phyloP scores from a whole-genome alignment of 1,140 invertebrate species.

The Propsilocerus akamusi region DNA sequence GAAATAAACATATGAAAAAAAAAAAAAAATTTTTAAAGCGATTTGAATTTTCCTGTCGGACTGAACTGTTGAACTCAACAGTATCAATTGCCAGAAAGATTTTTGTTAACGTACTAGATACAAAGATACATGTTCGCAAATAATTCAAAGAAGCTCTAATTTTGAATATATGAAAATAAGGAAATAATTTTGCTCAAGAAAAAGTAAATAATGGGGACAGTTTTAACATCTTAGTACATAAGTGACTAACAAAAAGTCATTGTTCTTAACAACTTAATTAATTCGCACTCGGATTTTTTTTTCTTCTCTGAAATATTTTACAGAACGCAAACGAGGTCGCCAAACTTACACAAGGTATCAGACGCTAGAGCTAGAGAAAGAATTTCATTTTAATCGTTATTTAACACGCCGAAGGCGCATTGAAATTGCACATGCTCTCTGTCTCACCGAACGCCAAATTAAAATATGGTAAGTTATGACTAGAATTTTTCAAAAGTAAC shows the following conservation, averaged over 20 bases:
- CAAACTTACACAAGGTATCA: conserved; percentile 96
- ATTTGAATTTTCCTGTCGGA: too few relatives aligned
- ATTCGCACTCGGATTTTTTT: background rate
- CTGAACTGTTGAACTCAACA: background rate
- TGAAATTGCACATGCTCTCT: conserved; percentile 90
- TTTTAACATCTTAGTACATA: background rate
- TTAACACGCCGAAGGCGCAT: conserved; percentile 84
- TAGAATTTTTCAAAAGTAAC: background rate
- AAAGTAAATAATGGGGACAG: too few relatives aligned
- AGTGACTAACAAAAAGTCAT: background rate
- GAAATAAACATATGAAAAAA: too few relatives aligned
- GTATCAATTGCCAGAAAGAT: background rate
- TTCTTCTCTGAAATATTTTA: conserved; percentile 21
- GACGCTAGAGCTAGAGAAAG: conserved; percentile 90
- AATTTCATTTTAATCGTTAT: conserved; percentile 96
- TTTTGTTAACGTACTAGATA: background rate
- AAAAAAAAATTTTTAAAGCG: too few relatives aligned
- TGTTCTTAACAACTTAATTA: background rate
- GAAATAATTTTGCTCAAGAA: too few relatives aligned
- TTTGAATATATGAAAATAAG: too few relatives aligned
- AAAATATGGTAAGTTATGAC: conserved; percentile 64
- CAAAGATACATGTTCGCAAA: background rate
- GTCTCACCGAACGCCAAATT: conserved; percentile 91
- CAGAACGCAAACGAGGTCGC: conserved; percentile 77
- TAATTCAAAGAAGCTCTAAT: background rate